These are phyloP conservation scores for Erynnis tages DNA, from an alignment of 2,888 invertebrate species.

Conservation along the genomic window DNA sequence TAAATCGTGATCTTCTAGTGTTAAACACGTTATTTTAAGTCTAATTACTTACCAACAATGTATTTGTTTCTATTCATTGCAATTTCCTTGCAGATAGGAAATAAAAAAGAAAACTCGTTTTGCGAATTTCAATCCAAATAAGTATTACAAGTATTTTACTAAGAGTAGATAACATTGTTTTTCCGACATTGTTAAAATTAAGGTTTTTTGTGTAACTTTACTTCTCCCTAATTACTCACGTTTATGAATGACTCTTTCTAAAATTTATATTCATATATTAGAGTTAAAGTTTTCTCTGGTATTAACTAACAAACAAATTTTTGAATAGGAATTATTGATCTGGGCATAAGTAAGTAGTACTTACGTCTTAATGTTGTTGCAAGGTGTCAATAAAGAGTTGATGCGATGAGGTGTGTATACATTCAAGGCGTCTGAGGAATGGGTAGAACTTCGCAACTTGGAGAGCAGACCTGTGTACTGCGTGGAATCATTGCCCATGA, in stretches of 20 bases:
- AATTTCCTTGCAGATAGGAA: background rate
- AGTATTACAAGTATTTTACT: too few relatives aligned
- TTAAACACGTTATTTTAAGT: background rate
- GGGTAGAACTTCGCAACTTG: constrained; percentile 40
- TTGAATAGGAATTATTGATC: too few relatives aligned
- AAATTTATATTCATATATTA: too few relatives aligned
- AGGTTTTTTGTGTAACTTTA: too few relatives aligned
- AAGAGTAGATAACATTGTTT: too few relatives aligned
- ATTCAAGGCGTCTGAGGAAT: constrained; percentile 27
- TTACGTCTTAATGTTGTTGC: too few relatives aligned
- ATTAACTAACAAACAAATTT: too few relatives aligned
- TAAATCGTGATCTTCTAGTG: constrained; percentile 13
- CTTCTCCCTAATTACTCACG: too few relatives aligned
- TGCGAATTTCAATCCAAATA: background rate
- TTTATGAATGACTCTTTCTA: too few relatives aligned
- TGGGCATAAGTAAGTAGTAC: too few relatives aligned
- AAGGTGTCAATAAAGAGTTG: constrained; percentile 30
- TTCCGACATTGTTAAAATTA: too few relatives aligned
- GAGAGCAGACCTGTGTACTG: constrained; percentile 50
- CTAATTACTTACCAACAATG: background rate
- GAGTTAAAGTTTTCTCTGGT: too few relatives aligned
- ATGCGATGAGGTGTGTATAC: constrained; percentile 32
- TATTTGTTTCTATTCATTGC: background rate
- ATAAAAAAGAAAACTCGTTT: background rate
- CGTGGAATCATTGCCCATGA: constrained; percentile 55